phyloP scores from a whole-genome alignment of 1,140 invertebrate genomes.

The Fopius arisanus region DNA sequence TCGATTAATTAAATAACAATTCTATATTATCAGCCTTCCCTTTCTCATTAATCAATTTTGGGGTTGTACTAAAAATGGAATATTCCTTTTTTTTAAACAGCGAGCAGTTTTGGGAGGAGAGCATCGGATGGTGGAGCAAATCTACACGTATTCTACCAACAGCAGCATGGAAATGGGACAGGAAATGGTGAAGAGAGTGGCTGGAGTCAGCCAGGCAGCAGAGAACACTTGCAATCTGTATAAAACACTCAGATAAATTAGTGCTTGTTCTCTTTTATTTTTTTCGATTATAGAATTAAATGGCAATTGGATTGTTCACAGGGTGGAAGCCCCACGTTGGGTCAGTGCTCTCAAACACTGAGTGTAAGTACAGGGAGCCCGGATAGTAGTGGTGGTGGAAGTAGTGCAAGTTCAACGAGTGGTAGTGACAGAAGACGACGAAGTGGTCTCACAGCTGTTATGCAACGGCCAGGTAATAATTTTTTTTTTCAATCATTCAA shows the following conservation, averaged over 20 bases:
- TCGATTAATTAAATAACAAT: no score
- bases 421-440: slow-evolving; percentile 73
- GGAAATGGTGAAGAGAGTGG: slow-evolving; percentile 63
- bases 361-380: slow-evolving; percentile 53
- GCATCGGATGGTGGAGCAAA: slow-evolving; percentile 97
- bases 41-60: no score
- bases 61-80: no score
- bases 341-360: slow-evolving; percentile 62
- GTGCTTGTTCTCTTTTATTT: not conserved
- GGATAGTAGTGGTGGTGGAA: slow-evolving; percentile 57
- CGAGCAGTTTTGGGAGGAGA: slow-evolving; percentile 84
- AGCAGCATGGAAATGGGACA: slow-evolving; percentile 54
- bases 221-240: slow-evolving; percentile 68
- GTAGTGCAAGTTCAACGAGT: slow-evolving; percentile 57
- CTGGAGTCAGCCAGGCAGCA: slow-evolving; percentile 73
- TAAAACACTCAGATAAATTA: slow-evolving; percentile 27
- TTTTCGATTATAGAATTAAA: not conserved
- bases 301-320: slow-evolving; percentile 38
- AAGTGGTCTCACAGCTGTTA: slow-evolving; percentile 83
- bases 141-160: slow-evolving; percentile 80
- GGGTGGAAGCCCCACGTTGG: slow-evolving; percentile 64
- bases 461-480: slow-evolving; percentile 81
- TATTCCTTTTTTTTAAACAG: slow-evolving; percentile 57
- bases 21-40: no score
- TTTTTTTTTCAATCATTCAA: slow-evolving; percentile 23